These are phyloP conservation scores for Cacoxenus indagator DNA, from an alignment of 2,888 invertebrate genomes.

Conservation along the genomic window DNA sequence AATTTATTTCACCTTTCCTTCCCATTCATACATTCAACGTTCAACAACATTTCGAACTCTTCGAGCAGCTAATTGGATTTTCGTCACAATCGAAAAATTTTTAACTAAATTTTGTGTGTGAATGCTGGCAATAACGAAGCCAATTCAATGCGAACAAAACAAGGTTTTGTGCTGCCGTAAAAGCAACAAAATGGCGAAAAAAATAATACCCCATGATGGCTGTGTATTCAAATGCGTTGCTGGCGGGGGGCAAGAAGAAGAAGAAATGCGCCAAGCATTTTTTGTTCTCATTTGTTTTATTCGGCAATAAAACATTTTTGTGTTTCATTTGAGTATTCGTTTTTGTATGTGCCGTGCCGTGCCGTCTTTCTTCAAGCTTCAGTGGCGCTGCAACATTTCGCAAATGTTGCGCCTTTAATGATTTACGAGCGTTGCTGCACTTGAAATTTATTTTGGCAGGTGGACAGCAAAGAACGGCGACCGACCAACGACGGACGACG, in stretches of 20 bases:
- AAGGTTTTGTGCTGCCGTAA: conserved; percentile 27
- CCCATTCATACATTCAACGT: neutral
- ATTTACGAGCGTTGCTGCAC: conserved; percentile 40
- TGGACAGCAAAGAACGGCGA: neutral
- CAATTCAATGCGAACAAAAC: conserved; percentile 22
- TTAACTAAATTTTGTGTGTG: neutral
- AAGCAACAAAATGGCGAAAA: conserved; percentile 20
- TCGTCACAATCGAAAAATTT: conserved; percentile 27
- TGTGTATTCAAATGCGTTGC: neutral
- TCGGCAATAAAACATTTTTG: conserved; percentile 12
- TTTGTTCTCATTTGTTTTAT: too few species aligned
- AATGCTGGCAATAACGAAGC: neutral
- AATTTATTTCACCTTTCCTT: conserved; percentile 7
- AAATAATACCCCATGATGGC: conserved; percentile 36
- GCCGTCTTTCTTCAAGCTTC: conserved; percentile 48
- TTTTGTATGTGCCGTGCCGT: conserved; percentile 17
- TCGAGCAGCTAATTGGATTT: conserved; percentile 65
- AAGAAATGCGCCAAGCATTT: too few species aligned
- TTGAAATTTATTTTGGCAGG: conserved; percentile 15
- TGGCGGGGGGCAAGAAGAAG: neutral
- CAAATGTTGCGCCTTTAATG: conserved; percentile 57
- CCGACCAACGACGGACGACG: neutral
- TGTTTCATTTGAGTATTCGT: neutral
- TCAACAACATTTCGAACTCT: conserved; percentile 49
- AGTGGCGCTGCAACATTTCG: conserved; percentile 55